phyloP scores from a whole-genome alignment of 2,113 vertebrate genomes.

The Oryzias curvinotus region DNA sequence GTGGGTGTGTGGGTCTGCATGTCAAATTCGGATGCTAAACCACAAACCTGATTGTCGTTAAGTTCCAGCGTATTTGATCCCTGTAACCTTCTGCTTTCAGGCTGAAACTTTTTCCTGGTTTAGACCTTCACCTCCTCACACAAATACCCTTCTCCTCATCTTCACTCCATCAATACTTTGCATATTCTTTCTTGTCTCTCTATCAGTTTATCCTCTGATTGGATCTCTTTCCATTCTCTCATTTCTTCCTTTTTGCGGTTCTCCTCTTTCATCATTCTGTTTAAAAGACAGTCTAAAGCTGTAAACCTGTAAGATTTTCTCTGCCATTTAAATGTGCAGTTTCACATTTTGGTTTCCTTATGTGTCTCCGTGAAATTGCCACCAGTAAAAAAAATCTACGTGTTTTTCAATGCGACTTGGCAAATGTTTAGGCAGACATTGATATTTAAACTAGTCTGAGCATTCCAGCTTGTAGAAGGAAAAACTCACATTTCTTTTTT shows the following conservation, averaged over 20 bases:
- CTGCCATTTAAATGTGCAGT: slow-evolving; percentile 7
- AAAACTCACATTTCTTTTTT: too few species aligned
- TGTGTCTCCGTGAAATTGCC: background rate
- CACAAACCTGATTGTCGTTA: slow-evolving; percentile 56
- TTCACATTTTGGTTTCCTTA: background rate
- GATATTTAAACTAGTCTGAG: too few species aligned
- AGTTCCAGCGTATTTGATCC: slow-evolving; percentile 2
- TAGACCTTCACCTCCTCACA: too few species aligned
- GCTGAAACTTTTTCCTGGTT: too few species aligned
- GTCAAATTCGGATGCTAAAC: too few species aligned
- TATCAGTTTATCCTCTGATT: slow-evolving; percentile 5
- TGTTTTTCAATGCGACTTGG: background rate
- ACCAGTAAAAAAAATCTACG: background rate
- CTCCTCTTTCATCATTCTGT: slow-evolving; percentile 39
- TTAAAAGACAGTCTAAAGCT: slow-evolving; percentile 25
- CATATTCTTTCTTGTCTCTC: slow-evolving; percentile 19
- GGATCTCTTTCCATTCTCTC: background rate
- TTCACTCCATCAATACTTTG: slow-evolving; percentile 2
- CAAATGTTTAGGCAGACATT: background rate
- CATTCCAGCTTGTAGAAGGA: too few species aligned
- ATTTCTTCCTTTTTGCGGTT: background rate
- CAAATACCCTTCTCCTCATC: slow-evolving; percentile 24
- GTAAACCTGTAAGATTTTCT: slow-evolving; percentile 27
- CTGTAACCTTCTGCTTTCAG: too few species aligned
- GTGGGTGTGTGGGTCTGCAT: background rate